phyloP scores from a whole-genome alignment of 2,113 vertebrate species.

The Elanoides forficatus region DNA sequence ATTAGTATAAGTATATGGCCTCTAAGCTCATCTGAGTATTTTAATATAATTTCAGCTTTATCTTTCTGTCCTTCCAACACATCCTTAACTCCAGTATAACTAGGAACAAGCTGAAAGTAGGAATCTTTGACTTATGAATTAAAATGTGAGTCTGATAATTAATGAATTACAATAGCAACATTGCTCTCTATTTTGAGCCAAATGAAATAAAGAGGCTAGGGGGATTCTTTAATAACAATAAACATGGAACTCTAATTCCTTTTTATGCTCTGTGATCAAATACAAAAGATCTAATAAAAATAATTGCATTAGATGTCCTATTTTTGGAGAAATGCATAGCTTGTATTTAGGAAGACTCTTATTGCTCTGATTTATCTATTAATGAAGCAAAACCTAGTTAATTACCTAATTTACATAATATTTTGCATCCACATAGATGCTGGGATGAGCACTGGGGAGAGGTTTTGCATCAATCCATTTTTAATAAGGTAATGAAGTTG shows the following conservation, averaged over 20 bases:
- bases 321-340: conserved; percentile 38
- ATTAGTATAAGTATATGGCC: not conserved
- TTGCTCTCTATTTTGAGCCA: not conserved
- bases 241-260: conserved; percentile 25
- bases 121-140: not conserved
- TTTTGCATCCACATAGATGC: conserved; percentile 18
- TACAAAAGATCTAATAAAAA: conserved; percentile 39
- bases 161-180: not conserved
- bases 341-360: conserved; percentile 29
- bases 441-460: not conserved
- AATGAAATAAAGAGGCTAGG: conserved; percentile 2
- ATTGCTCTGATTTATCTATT: conserved; percentile 54
- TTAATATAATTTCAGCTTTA: not conserved
- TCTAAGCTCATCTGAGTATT: not conserved
- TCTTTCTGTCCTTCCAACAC: not conserved
- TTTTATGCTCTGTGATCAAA: conserved; percentile 35
- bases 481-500: not conserved
- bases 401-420: conserved; percentile 59
- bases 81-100: not conserved
- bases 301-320: conserved; percentile 35
- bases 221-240: conserved; percentile 17
- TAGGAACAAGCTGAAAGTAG: not conserved
- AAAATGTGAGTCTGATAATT: not conserved
- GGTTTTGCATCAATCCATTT: conserved; percentile 21
- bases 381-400: conserved; percentile 54